Base-by-base conservation (phyloP, 2,888 invertebrate species). In the Fragum whitleyi region DNA sequence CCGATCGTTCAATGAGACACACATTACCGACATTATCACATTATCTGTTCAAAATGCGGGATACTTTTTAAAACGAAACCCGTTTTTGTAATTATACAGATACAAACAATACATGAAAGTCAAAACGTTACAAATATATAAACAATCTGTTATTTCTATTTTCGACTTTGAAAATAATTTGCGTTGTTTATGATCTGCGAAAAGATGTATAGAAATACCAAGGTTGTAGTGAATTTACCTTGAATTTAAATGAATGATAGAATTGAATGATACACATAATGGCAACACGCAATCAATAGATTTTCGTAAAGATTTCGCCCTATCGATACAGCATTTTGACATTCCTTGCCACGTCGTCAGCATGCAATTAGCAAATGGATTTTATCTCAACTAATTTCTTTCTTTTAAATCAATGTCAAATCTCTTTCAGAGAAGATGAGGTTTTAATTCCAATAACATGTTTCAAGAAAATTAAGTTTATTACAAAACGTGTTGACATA, bases 321-420 rank as follows among this genome's bases (percentile, higher is more conserved):
- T 47, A n/a, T 47, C 47, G n/a, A 47, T n/a, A 47, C 47, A 47
- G 47, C 47, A 47, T 47, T n/a, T 47, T 47, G 47, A 47, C 47
- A 47, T n/a, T 47, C 47, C 14, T 47, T 47, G 47, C 19, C 47
- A 47, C 16, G 47, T 47, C n/a, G 47, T 47, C 47, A 14, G 14
- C 47, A 47, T 47, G 47, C 47, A 47, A 47, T 47, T 47, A 47
- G 47, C 47, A 47, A 47, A 47, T 47, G 47, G 47, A 47, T 47
- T 47, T 47, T 47, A 47, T 47, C 47, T 47, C 47, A 47, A 47
- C 47, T 47, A 47, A 47, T 47, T 47, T 47, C 47, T n/a, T 47
- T 47, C 47, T 47, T 47, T 47, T 47, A 47, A 47, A 47, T 47
- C 47, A 47, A 47, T 47, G 47, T 47, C 47, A 47, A 47, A 47